Base-by-base conservation (phyloP, 2,888 invertebrate genomes). In the Aelia acuminata region DNA sequence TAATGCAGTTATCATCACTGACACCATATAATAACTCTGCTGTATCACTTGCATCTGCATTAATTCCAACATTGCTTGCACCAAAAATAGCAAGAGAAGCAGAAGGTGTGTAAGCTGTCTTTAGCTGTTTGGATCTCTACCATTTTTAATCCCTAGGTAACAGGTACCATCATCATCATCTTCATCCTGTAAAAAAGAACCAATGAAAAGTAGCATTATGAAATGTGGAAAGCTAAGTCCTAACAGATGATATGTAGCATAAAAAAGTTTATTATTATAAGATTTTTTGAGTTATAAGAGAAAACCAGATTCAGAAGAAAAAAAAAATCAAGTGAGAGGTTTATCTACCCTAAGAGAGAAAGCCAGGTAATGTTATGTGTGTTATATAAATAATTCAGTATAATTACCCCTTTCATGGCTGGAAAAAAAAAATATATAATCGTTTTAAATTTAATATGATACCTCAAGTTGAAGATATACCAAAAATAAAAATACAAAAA, bases 21-120 rank as follows among this genome's bases (percentile, higher is more conserved):
- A 93, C 93, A 75, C 93, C 93, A n/a, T 93, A 93, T 91, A 93
- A 93, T 91, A 94, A 93, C 91, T 92, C 94, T 90, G 94, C 93
- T 63, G 93, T 93, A 26, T 93, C 93, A 0, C 93, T 93, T 88
- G 93, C 93, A 3, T 93, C 93, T 10, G 93, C 93, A 31, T 91
- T 93, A n/a, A 93, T 93, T 88, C 93, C 93, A 49, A 93, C 94
- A 43, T 92, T 94, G 88, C 92, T 93, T 89, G 92, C 93, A 70
- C 93, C 93, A 26, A 92, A 91, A 90, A 90, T 91, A 57, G 90
- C 89, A 84, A 90, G 89, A 85, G 89, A 88, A 53, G 80, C 87
- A 47, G 49, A 31, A 49, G 87, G 87, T 87, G 39, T 49, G 75
- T 87, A 84, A 39, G 31, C 3, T 63, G 43, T 63, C 26, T 70